phyloP scores from a whole-genome alignment of 2,113 vertebrate genomes.

The Symphodus melops region DNA sequence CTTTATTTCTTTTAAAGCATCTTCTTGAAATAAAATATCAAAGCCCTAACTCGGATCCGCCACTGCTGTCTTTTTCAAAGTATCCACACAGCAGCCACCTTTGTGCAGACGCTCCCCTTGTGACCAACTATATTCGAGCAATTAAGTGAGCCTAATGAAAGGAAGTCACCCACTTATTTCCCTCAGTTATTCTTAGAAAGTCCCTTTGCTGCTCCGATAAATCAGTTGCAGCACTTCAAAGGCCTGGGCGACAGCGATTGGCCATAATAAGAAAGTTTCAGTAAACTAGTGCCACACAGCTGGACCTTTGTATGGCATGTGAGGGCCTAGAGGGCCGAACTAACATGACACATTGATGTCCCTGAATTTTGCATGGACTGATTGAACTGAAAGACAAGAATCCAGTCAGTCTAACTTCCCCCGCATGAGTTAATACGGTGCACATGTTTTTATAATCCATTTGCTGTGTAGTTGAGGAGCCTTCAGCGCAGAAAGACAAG shows the following conservation, averaged over 20 bases:
- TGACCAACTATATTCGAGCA: conserved; percentile 60
- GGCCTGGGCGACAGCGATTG: background rate
- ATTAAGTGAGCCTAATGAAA: conserved; percentile 67
- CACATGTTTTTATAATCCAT: background rate
- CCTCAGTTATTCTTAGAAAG: conserved; percentile 61
- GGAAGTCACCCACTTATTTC: conserved; percentile 64
- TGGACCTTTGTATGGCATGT: conserved; percentile 61
- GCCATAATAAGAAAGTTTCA: conserved; percentile 15
- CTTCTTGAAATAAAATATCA: background rate
- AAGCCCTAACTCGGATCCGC: conserved; percentile 23
- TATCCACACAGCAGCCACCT: conserved; percentile 39
- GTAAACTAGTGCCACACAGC: conserved; percentile 46
- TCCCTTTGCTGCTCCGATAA: conserved; percentile 34
- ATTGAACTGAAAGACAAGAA: conserved; percentile 49
- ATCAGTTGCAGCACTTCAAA: conserved; percentile 48
- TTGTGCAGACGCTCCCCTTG: conserved; percentile 37
- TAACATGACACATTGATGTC: conserved; percentile 27
- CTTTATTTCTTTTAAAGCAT: no score
- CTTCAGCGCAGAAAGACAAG: no score
- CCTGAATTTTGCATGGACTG: conserved; percentile 28
- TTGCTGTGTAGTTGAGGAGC: no score
- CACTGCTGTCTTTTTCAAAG: background rate
- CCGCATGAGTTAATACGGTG: background rate
- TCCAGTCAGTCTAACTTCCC: conserved; percentile 35
- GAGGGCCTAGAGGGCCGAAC: conserved; percentile 50